phyloP scores from a whole-genome alignment of 2,113 vertebrate genomes.

The Scartelaos histophorus region DNA sequence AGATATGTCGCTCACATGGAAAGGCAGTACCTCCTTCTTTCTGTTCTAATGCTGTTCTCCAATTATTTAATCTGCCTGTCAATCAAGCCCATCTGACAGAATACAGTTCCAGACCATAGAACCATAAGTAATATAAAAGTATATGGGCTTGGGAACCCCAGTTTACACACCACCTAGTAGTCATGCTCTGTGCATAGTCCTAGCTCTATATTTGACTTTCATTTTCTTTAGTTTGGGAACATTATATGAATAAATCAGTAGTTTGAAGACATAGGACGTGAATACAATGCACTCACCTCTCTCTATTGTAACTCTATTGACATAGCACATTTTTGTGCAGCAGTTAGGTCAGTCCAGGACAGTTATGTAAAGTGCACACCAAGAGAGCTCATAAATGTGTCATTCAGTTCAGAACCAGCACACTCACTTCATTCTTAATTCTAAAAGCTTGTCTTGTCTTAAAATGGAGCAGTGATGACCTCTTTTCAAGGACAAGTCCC shows the following conservation, averaged over 20 bases:
- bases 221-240: neutral
- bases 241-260: neutral
- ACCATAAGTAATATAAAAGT: neutral
- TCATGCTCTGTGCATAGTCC: neutral
- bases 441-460: conserved; percentile 29
- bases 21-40: neutral
- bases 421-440: conserved; percentile 8
- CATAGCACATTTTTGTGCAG: neutral
- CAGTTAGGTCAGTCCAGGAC: conserved; percentile 1
- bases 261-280: neutral
- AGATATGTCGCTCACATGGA: neutral
- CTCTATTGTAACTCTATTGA: neutral
- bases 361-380: conserved; percentile 1
- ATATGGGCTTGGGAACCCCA: neutral
- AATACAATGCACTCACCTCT: neutral
- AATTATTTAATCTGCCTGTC: too few species aligned
- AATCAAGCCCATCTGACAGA: too few species aligned
- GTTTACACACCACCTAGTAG: neutral
- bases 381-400: neutral
- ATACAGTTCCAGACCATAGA: too few species aligned
- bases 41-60: neutral
- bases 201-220: neutral
- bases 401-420: conserved; percentile 13
- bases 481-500: conserved; percentile 66
- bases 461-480: conserved; percentile 57